These are phyloP conservation scores for Tragelaphus imberbis DNA, from an alignment of 2,113 vertebrate species.

Conservation along the genomic window DNA sequence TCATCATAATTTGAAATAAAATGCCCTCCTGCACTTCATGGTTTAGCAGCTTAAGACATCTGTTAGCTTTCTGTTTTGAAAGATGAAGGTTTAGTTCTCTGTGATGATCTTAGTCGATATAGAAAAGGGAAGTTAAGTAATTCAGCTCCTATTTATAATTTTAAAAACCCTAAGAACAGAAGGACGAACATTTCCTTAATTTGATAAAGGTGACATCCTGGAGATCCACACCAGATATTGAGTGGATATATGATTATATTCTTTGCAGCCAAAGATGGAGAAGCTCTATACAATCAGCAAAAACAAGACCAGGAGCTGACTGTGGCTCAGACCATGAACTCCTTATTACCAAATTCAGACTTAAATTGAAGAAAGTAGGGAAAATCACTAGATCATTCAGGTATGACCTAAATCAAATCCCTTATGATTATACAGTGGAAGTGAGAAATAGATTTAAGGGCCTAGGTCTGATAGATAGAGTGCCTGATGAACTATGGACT, in stretches of 20 bases:
- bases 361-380: too few relatives aligned
- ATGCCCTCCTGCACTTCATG: background rate
- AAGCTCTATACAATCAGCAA: too few relatives aligned
- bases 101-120: background rate
- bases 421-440: too few relatives aligned
- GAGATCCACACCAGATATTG: background rate
- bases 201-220: background rate
- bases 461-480: too few relatives aligned
- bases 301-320: too few relatives aligned
- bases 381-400: too few relatives aligned
- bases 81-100: background rate
- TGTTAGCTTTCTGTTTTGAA: background rate
- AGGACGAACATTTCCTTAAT: background rate
- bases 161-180: background rate
- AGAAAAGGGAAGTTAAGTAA: background rate
- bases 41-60: background rate
- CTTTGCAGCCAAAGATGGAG: too few relatives aligned
- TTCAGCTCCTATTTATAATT: background rate
- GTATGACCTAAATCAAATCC: too few relatives aligned
- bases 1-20: background rate
- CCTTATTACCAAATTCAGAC: too few relatives aligned
- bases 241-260: background rate
- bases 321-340: too few relatives aligned
- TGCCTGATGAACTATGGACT: too few relatives aligned
- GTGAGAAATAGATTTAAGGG: too few relatives aligned